Evolutionary conservation across 1,140 invertebrate species (phyloP).

Genomic region (Brachionus manjavacas): DNA sequence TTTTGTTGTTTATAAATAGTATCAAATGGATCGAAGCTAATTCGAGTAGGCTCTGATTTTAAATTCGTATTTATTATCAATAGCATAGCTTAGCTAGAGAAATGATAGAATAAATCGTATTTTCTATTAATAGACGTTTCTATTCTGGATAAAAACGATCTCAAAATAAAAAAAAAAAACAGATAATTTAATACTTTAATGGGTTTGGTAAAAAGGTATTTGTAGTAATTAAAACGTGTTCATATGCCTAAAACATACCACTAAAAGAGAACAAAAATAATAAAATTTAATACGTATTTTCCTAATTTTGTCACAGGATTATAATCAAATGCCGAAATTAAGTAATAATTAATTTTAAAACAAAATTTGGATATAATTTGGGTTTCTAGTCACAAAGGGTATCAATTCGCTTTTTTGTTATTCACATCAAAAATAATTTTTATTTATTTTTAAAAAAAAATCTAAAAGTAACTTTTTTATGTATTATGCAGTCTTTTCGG

Average conservation of each 20-base stretch:
- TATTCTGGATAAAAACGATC: background rate
- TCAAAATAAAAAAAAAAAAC: background rate
- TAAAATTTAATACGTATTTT: constrained; percentile 9
- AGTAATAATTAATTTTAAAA: background rate
- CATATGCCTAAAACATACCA: background rate
- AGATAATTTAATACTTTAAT: constrained; percentile 26
- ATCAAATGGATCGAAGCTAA: background rate
- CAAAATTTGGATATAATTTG: background rate
- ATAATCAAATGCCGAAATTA: constrained; percentile 11
- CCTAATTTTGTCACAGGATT: background rate
- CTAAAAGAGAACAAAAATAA: background rate
- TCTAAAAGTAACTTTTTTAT: background rate
- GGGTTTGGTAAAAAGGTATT: background rate
- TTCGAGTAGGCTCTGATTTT: background rate
- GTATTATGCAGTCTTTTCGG: background rate
- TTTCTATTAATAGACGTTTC: background rate
- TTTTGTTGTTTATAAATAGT: background rate
- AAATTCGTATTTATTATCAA: background rate
- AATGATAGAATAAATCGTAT: background rate
- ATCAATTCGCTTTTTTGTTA: background rate
- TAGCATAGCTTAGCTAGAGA: background rate
- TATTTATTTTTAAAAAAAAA: background rate
- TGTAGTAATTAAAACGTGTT: background rate
- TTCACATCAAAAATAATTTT: background rate
- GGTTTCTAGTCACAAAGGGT: background rate